These are phyloP conservation scores for Spodoptera exigua DNA, from an alignment of 2,888 invertebrate species.

Conservation along the genomic window DNA sequence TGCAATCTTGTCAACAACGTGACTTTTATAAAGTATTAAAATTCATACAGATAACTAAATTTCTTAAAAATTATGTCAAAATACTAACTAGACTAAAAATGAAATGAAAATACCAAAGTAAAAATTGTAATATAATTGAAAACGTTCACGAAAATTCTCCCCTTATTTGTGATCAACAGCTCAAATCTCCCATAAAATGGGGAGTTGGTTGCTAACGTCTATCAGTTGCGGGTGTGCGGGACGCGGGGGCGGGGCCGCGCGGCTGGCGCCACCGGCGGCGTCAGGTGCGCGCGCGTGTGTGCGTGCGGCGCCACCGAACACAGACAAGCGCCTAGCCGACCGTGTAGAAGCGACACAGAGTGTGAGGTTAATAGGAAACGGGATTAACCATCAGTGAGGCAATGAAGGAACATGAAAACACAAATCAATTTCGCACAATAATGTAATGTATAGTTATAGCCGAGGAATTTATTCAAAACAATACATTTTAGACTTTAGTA, in stretches of 20 bases:
- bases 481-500: not conserved
- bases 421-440: not conserved
- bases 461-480: not conserved
- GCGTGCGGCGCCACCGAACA: constrained; percentile 85
- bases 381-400: constrained; percentile 42
- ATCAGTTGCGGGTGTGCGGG: constrained; percentile 59
- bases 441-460: not conserved
- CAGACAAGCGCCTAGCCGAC: constrained; percentile 53
- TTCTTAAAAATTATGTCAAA: not conserved
- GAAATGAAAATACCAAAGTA: not conserved
- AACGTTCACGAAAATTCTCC: constrained; percentile 14
- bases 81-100: not conserved
- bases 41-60: not conserved
- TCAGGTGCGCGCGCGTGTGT: constrained; percentile 86
- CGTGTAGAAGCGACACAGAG: constrained; percentile 55
- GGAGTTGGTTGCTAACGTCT: constrained; percentile 59
- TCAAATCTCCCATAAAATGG: constrained; percentile 49
- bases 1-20: constrained; percentile 1
- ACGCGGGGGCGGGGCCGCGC: constrained; percentile 60
- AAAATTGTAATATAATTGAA: not conserved
- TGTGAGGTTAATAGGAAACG: constrained; percentile 15
- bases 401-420: not conserved
- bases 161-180: not conserved
- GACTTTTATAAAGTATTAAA: not conserved
- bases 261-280: constrained; percentile 87